These are phyloP conservation scores for Ernsta delagoae DNA, from an alignment of 2,888 invertebrate species.

Conservation along the genomic window DNA sequence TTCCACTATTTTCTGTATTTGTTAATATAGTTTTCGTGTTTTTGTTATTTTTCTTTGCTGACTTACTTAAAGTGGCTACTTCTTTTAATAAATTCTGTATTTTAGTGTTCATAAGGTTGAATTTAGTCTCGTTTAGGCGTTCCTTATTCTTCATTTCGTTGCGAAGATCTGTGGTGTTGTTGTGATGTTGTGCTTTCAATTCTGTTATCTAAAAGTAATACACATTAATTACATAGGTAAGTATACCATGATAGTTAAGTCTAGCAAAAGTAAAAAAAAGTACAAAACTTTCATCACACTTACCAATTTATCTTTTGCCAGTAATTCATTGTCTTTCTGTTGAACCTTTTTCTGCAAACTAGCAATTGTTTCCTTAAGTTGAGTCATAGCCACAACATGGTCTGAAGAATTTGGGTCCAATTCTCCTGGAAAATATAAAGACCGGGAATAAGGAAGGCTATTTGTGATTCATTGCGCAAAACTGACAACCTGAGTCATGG, in stretches of 20 bases:
- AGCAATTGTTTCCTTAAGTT: constrained; percentile 96
- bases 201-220: constrained; percentile 86
- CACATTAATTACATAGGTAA: too few species aligned
- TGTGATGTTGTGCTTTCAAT: constrained; percentile 96
- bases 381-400: constrained; percentile 97
- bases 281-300: constrained; percentile 41
- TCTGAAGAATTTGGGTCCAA: constrained; percentile 94
- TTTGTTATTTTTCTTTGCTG: constrained; percentile 88
- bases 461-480: background rate
- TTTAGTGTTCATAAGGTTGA: constrained; percentile 91
- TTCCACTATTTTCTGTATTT: constrained; percentile 87
- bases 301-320: constrained; percentile 96
- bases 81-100: constrained; percentile 93
- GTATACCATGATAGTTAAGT: background rate
- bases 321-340: constrained; percentile 93
- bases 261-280: background rate
- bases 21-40: constrained; percentile 66
- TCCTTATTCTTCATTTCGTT: constrained; percentile 93
- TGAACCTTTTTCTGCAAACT: constrained; percentile 94
- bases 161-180: constrained; percentile 93
- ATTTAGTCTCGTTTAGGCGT: constrained; percentile 91
- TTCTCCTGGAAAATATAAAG: constrained; percentile 65
- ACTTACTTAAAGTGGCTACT: constrained; percentile 93
- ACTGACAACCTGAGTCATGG: background rate
- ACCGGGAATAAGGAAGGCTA: background rate